phyloP scores from a whole-genome alignment of 92 coral and sea anemone genomes.

The Epizoanthus rinbou region DNA sequence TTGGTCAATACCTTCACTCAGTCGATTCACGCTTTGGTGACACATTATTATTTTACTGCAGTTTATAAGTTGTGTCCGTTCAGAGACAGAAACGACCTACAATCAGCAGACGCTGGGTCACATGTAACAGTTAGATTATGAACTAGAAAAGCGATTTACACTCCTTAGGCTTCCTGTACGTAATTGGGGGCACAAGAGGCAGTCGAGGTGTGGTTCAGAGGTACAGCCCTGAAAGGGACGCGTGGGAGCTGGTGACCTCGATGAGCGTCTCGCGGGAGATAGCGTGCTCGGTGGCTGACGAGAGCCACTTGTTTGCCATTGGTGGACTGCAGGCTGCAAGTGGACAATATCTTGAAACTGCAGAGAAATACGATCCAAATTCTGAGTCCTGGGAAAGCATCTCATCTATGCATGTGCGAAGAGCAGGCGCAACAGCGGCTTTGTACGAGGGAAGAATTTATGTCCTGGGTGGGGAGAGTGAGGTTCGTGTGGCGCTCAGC shows the following conservation, averaged over 20 bases:
- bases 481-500: conserved; percentile 69
- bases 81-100: no score
- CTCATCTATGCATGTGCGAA: conserved; percentile 66
- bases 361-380: conserved; percentile 82
- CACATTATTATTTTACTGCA: no score
- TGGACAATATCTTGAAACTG: conserved; percentile 80
- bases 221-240: conserved; percentile 65
- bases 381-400: conserved; percentile 73
- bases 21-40: no score
- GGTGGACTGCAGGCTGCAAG: conserved; percentile 80
- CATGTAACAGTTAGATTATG: no score
- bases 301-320: conserved; percentile 74
- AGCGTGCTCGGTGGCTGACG: conserved; percentile 78
- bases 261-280: conserved; percentile 80
- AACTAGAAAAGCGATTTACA: no score
- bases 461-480: conserved; percentile 83
- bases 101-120: no score
- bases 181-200: conserved; percentile 79
- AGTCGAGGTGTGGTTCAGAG: conserved; percentile 80
- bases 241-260: conserved; percentile 71
- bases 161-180: conserved; percentile 55
- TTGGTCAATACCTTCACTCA: no score
- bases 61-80: no score
- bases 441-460: conserved; percentile 65
- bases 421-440: conserved; percentile 83